These are phyloP conservation scores for Columba livia DNA, from an alignment of 2,113 vertebrate genomes.

Conservation along the genomic window DNA sequence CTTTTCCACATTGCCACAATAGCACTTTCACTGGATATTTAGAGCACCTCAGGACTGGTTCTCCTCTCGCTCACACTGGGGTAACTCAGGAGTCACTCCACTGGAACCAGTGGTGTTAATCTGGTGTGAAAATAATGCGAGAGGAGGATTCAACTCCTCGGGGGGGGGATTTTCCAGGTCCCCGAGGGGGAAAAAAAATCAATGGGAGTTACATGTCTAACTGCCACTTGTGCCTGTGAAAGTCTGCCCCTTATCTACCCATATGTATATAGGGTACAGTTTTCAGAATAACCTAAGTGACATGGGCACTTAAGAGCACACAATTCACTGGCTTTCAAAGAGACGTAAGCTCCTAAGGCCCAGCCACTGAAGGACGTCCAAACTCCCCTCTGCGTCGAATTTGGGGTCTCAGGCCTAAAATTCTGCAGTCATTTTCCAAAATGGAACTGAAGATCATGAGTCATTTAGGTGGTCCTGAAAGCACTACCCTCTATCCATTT, in stretches of 20 bases:
- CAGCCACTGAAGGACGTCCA: neutral
- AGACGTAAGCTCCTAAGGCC: neutral
- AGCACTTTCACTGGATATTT: constrained; percentile 68
- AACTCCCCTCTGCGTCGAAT: neutral
- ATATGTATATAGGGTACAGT: constrained; percentile 65
- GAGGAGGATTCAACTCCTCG: constrained; percentile 65
- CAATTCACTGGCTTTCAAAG: constrained; percentile 10
- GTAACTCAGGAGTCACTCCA: constrained; percentile 65
- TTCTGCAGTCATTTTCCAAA: neutral
- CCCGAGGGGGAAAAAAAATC: constrained; percentile 57
- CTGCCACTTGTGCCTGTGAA: constrained; percentile 73
- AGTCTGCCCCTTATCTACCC: constrained; percentile 66
- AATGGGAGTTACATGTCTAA: constrained; percentile 71
- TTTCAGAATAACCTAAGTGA: constrained; percentile 68
- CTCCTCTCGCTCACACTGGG: constrained; percentile 64
- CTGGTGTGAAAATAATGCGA: constrained; percentile 54
- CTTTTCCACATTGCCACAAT: constrained; percentile 62
- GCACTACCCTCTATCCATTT: constrained; percentile 56
- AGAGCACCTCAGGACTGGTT: constrained; percentile 71
- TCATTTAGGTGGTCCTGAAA: constrained; percentile 62
- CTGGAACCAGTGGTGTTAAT: constrained; percentile 70
- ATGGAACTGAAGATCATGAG: neutral
- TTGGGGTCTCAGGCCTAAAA: neutral
- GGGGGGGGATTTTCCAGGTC: constrained; percentile 50
- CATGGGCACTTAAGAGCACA: neutral